Conservation (phyloP, 2,888 invertebrate genomes). For the Macrophya annulata region DNA sequence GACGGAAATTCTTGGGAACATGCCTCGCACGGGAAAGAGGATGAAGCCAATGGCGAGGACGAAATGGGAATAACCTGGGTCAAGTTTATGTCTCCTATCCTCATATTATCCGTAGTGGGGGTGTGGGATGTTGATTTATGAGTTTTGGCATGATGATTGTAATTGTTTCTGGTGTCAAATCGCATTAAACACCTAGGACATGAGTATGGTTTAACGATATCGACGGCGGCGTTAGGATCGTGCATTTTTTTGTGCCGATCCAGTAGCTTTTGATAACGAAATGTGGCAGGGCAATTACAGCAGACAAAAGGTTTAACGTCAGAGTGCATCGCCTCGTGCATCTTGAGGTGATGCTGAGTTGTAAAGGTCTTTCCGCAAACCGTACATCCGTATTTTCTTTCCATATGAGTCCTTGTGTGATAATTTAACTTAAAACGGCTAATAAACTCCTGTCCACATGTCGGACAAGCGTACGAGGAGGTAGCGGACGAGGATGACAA, state of each 20-base stretch:
- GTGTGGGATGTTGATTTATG: slow-evolving; percentile 67
- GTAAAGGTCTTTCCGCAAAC: slow-evolving; percentile 74
- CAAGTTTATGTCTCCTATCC: slow-evolving; percentile 15
- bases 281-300: slow-evolving; percentile 76
- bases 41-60: slow-evolving; percentile 59
- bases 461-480: slow-evolving; percentile 74
- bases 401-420: slow-evolving; percentile 74
- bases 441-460: slow-evolving; percentile 76
- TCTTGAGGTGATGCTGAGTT: slow-evolving; percentile 72
- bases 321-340: slow-evolving; percentile 74
- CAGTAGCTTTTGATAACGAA: slow-evolving; percentile 76
- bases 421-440: slow-evolving; percentile 75
- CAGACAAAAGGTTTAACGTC: slow-evolving; percentile 74
- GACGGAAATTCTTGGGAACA: slow-evolving; percentile 76
- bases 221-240: slow-evolving; percentile 69
- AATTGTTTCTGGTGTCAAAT: slow-evolving; percentile 77
- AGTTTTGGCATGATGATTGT: slow-evolving; percentile 78
- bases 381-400: slow-evolving; percentile 72
- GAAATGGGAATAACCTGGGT: neutral
- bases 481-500: slow-evolving; percentile 57
- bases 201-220: slow-evolving; percentile 73
- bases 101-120: slow-evolving; percentile 41
- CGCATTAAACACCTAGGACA: slow-evolving; percentile 77
- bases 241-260: slow-evolving; percentile 78
- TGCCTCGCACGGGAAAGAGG: slow-evolving; percentile 74